Evolutionary conservation across 2,113 vertebrate species (phyloP).

Genomic region (Cardinalis cardinalis): DNA sequence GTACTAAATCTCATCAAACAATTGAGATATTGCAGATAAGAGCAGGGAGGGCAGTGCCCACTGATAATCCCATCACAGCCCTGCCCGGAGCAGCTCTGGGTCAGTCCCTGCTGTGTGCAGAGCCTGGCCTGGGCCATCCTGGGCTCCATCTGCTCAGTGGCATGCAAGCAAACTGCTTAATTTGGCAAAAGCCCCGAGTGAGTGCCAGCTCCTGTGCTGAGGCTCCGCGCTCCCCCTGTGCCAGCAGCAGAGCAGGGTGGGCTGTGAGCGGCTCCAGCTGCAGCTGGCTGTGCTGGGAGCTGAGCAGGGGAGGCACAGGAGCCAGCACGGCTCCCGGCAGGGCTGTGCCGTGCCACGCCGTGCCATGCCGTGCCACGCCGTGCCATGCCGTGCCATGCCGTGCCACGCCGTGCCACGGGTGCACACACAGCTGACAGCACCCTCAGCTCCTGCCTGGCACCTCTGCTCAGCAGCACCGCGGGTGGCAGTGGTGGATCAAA

Average conservation of each 20-base stretch:
- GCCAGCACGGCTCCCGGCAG: neutral
- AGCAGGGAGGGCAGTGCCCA: rapidly evolving
- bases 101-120: neutral
- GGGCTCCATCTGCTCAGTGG: neutral
- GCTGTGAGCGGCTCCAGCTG: neutral
- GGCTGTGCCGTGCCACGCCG: neutral
- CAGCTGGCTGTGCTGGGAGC: rapidly evolving
- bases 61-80: neutral
- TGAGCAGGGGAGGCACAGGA: neutral
- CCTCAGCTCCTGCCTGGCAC: neutral
- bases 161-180: neutral
- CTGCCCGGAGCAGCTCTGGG: neutral
- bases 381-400: neutral
- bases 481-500: neutral
- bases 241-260: neutral
- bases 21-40: slow-evolving; percentile 9
- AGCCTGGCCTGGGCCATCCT: neutral
- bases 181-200: neutral
- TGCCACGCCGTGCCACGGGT: rapidly evolving
- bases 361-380: too few species aligned
- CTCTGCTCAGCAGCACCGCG: neutral
- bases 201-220: neutral
- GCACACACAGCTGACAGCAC: neutral
- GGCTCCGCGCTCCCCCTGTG: neutral
- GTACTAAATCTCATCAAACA: neutral